Evolutionary conservation across 2,888 invertebrate genomes (phyloP), one percentile per base, ranked within the genome.

Genomic region (Hemithea aestivaria): DNA sequence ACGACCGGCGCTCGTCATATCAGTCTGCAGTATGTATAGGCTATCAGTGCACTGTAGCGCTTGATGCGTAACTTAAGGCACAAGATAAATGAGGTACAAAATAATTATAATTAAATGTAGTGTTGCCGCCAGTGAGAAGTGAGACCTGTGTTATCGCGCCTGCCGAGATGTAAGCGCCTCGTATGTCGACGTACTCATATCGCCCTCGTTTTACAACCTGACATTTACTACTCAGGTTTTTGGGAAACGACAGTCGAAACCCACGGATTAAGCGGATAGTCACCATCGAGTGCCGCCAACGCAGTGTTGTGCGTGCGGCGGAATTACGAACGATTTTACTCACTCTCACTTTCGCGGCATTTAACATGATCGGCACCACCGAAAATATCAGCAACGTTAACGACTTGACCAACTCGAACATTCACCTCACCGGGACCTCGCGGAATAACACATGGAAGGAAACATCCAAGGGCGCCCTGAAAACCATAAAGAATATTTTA

Each of bases 171-270:
- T 75, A 72, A 71, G 71, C 70, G 66, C 51, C 65, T 68, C 68
- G 71, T 55, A 62, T 66, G 64, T 58, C 62, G 59, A 53, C 68
- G 69, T 74, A 65, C 70, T 69, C 69, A 68, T 74, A 76, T 68
- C 78, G 73, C 73, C 71, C 64, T 67, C 67, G 66, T 64, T 73
- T 76, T 75, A 77, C 73, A 75, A 73, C 71, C 67, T 66, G 69
- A 76, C 72, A 72, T 78, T 78, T 75, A 79, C 72, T 69, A 70
- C 70, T 71, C 77, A 70, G 68, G 73, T 78, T 82, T 83, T 85
- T 70, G 80, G 80, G 80, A 73, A 78, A 78, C 75, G 57, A 66
- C 67, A 68, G 53, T 67, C 63, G 57, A 69, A 75, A 79, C 64
- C 58, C 56, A 60, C 71, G 71, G 73, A 77, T 79, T 73, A 73